A percentile compares a stretch with the other conserved stretches of the same genome.
phyloP scores from a whole-genome alignment of 2,888 invertebrate species.

The Unio pictorum region DNA sequence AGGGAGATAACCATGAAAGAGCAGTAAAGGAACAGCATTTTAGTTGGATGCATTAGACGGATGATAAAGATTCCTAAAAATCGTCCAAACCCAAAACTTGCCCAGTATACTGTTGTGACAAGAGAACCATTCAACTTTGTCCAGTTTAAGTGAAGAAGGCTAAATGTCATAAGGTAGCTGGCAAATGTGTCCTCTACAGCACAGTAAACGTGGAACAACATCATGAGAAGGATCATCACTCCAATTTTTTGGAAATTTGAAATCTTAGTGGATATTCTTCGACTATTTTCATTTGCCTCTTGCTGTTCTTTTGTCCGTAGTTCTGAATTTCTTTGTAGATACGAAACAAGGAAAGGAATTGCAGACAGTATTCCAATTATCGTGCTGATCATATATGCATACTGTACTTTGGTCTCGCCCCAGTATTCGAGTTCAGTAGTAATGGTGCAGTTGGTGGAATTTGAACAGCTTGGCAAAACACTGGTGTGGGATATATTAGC shows the following conservation, averaged over 20 bases:
- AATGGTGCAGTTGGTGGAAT: too few relatives aligned
- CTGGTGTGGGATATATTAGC: too few relatives aligned
- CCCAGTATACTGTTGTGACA: conserved; percentile 69
- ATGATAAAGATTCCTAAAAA: conserved; percentile 65
- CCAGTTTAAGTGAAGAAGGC: conserved; percentile 48
- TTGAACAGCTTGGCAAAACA: too few relatives aligned
- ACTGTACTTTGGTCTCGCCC: conserved; percentile 3
- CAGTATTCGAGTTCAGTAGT: neutral
- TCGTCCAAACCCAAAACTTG: conserved; percentile 67
- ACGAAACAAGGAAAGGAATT: conserved; percentile 11
- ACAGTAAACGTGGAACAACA: conserved; percentile 18
- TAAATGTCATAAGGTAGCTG: conserved; percentile 28
- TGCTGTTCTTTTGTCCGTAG: neutral
- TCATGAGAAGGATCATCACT: conserved; percentile 10
- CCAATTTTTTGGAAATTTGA: conserved; percentile 7
- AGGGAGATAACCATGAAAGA: conserved; percentile 19
- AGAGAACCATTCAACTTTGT: conserved; percentile 56
- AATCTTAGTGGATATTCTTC: conserved; percentile 8
- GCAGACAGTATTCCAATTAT: conserved; percentile 5
- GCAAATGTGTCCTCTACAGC: conserved; percentile 25
- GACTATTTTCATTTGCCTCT: conserved; percentile 1
- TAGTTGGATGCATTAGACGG: conserved; percentile 58
- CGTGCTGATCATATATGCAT: conserved; percentile 13
- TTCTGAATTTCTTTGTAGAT: conserved; percentile 3
- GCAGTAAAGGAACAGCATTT: conserved; percentile 60